Evolutionary conservation across 2,797 vertebrate genomes (phyloP), one percentile per base, ranked within the genome.

Genomic region (Oophaga sylvatica): DNA sequence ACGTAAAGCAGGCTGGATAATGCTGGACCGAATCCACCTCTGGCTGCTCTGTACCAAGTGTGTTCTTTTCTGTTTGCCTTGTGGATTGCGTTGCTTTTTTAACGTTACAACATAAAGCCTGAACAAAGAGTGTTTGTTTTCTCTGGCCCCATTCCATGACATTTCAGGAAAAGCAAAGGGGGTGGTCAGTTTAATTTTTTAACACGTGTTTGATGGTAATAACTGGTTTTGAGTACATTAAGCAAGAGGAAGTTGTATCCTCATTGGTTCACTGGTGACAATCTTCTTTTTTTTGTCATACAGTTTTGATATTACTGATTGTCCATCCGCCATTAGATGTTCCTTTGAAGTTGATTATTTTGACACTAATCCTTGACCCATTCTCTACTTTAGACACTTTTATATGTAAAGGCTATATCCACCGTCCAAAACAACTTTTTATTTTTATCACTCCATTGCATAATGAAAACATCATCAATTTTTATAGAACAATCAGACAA

Each of bases 101-200:
- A 83, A 83, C 13, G 48, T 70, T 84, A 84, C 65, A 22, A 41
- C 70, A 59, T 80, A 35, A 15, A 65, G 67, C 57, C 48, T 81
- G 83, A 67, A 88, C 87, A 85, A 88, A 88, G 65, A 81, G 77
- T 73, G 80, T 88, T 79, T 88, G 83, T 88, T 88, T 75, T 62
- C 45, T 45, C 29, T 88, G 83, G 78, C 77, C 53, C 31, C 19
- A 22, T n/a, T 73, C 87, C 87, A 88, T 70, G 19, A 22, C 19
- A 35, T 85, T 84, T 80, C 22, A 26, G 76, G 35, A 80, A 88
- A 29, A 77, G 63, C 41, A 15, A 84, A 26, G 31, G 48, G 35
- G 75, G n/a, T 77, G 87, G 81, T 71, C 76, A 35, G 45, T 56
- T 65, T 63, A 73, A 31, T 65, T 57, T 53, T 22, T 80, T 70